These are phyloP conservation scores for Hoplodrina blanda DNA, from an alignment of 2,888 invertebrate genomes.

Conservation along the genomic window DNA sequence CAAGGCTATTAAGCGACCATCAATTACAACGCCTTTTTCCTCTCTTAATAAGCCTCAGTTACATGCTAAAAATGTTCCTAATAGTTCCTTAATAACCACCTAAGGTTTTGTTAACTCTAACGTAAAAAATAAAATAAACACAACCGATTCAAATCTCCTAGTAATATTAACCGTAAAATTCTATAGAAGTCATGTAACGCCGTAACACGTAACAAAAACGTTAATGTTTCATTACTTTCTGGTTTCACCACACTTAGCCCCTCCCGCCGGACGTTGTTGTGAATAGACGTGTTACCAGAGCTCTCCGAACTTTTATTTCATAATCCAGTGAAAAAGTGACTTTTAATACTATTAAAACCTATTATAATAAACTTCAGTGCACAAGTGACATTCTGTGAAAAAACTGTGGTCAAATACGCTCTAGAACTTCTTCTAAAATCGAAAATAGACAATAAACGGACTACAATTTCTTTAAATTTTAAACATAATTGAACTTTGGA, in stretches of 20 bases:
- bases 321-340: too few species aligned
- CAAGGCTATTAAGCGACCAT: conserved; percentile 27
- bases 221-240: conserved; percentile 36
- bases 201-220: conserved; percentile 31
- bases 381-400: too few species aligned
- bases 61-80: conserved; percentile 14
- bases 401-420: too few species aligned
- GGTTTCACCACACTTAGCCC: conserved; percentile 39
- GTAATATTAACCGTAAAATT: conserved; percentile 41
- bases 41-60: background rate
- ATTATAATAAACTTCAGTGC: too few species aligned
- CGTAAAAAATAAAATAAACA: conserved; percentile 30
- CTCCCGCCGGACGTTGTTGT: too few species aligned
- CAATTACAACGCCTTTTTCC: conserved; percentile 33
- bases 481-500: too few species aligned
- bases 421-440: too few species aligned
- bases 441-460: too few species aligned
- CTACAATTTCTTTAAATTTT: too few species aligned
- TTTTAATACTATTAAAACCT: too few species aligned
- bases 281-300: too few species aligned
- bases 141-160: conserved; percentile 32
- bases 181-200: conserved; percentile 23
- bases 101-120: conserved; percentile 12
- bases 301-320: too few species aligned
- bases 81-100: conserved; percentile 30